Percentiles rank a stretch among this genome's conserved stretches.
phyloP scores from a whole-genome alignment of 1,140 invertebrate genomes.

The Rhopalosiphum maidis region DNA sequence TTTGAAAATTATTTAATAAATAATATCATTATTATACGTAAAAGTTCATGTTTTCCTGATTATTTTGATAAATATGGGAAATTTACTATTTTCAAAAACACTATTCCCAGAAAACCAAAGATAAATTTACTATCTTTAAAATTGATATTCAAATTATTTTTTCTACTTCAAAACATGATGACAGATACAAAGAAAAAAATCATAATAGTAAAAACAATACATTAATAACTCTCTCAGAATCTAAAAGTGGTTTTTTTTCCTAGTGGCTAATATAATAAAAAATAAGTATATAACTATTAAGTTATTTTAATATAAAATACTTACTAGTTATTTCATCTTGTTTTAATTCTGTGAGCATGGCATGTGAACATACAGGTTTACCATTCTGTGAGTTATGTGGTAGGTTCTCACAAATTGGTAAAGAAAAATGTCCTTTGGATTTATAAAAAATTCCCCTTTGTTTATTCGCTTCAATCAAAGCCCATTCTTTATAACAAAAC shows the following conservation, averaged over 20 bases:
- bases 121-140: too few relatives aligned
- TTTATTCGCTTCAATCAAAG: conserved; percentile 87
- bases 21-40: too few relatives aligned
- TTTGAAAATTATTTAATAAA: too few relatives aligned
- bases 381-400: conserved; percentile 70
- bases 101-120: too few relatives aligned
- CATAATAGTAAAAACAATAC: neutral
- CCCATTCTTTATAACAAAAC: conserved; percentile 93
- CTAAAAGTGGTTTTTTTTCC: neutral
- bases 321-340: conserved; percentile 77
- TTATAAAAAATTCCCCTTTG: conserved; percentile 77
- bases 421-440: conserved; percentile 83
- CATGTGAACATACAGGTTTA: conserved; percentile 77
- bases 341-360: conserved; percentile 82
- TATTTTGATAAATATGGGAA: too few relatives aligned
- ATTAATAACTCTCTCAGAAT: neutral
- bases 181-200: too few relatives aligned
- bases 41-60: too few relatives aligned
- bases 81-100: too few relatives aligned
- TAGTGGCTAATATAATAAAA: neutral
- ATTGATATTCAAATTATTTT: too few relatives aligned
- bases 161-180: too few relatives aligned
- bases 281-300: neutral
- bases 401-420: conserved; percentile 84
- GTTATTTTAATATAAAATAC: conserved; percentile 59